phyloP scores from a whole-genome alignment of 2,888 invertebrate genomes.

The Cephus sareptanus region DNA sequence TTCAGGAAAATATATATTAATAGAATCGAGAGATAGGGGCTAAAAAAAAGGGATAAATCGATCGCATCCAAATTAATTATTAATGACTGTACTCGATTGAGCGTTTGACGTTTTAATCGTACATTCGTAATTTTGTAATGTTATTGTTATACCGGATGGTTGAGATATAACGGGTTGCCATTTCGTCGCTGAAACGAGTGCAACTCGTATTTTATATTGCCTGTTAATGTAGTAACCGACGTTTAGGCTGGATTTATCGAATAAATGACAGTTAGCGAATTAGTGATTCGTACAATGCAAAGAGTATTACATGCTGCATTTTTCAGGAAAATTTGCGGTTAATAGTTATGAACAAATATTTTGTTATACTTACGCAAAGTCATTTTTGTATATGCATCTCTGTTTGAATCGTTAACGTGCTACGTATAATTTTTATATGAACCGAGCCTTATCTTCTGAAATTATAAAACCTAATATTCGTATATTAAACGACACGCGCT shows the following conservation, averaged over 20 bases:
- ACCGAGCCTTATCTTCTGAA: constrained; percentile 39
- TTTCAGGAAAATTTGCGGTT: constrained; percentile 24
- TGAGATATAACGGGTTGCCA: constrained; percentile 7
- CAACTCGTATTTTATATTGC: constrained; percentile 19
- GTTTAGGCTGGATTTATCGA: constrained; percentile 1
- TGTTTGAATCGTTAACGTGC: constrained; percentile 35
- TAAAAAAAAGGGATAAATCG: neutral
- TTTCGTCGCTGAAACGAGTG: constrained; percentile 5
- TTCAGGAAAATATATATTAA: neutral
- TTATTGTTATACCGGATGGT: constrained; percentile 18
- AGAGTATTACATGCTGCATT: constrained; percentile 21
- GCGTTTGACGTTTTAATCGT: constrained; percentile 8
- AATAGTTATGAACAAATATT: constrained; percentile 34
- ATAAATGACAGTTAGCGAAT: constrained; percentile 1
- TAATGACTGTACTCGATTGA: constrained; percentile 5
- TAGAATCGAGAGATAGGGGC: neutral
- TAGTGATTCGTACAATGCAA: constrained; percentile 24
- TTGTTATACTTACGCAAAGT: constrained; percentile 36
- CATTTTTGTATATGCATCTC: constrained; percentile 43
- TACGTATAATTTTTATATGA: constrained; percentile 32
- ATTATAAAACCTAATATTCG: constrained; percentile 17
- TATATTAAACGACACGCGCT: neutral
- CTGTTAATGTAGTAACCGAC: constrained; percentile 13
- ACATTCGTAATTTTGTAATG: constrained; percentile 25
- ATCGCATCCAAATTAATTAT: constrained; percentile 2